These are phyloP conservation scores for Chaetodon auriga DNA, from an alignment of 2,113 vertebrate species.

Conservation along the genomic window DNA sequence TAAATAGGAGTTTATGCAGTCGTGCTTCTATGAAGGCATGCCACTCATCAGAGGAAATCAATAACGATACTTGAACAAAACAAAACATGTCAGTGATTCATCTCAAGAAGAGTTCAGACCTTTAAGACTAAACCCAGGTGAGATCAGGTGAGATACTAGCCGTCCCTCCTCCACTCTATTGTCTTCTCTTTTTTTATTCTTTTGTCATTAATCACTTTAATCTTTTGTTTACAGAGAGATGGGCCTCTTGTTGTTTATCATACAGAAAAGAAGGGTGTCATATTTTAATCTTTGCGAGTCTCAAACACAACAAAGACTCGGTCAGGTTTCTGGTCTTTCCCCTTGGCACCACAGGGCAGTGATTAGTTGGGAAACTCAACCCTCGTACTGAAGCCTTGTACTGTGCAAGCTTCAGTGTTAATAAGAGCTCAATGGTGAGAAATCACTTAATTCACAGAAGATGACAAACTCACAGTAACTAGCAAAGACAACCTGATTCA, in stretches of 20 bases:
- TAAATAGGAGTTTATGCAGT: not conserved
- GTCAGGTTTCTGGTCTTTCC: constrained; percentile 60
- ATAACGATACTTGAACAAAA: not conserved
- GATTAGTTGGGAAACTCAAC: constrained; percentile 37
- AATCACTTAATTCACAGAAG: not conserved
- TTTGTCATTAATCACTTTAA: constrained; percentile 21
- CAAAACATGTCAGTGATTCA: not conserved
- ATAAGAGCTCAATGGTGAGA: not conserved
- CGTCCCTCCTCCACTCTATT: constrained; percentile 3
- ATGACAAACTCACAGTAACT: not conserved
- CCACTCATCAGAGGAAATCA: not conserved
- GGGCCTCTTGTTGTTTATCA: constrained; percentile 18
- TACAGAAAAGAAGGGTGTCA: constrained; percentile 48
- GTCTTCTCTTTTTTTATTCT: constrained; percentile 28
- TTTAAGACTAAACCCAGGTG: constrained; percentile 8
- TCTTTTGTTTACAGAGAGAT: constrained; percentile 14
- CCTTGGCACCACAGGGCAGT: constrained; percentile 23
- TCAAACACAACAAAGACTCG: constrained; percentile 53
- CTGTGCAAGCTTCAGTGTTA: not conserved
- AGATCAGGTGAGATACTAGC: constrained; percentile 3
- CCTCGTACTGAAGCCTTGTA: not conserved
- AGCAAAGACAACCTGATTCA: constrained; percentile 1
- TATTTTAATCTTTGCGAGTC: constrained; percentile 51
- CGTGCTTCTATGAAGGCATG: not conserved
- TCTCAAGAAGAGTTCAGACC: not conserved